A percentile compares a stretch with the other conserved stretches of the same genome.
Evolutionary conservation across 2,888 invertebrate species (phyloP).

Genomic region (Pheosia gnoma): DNA sequence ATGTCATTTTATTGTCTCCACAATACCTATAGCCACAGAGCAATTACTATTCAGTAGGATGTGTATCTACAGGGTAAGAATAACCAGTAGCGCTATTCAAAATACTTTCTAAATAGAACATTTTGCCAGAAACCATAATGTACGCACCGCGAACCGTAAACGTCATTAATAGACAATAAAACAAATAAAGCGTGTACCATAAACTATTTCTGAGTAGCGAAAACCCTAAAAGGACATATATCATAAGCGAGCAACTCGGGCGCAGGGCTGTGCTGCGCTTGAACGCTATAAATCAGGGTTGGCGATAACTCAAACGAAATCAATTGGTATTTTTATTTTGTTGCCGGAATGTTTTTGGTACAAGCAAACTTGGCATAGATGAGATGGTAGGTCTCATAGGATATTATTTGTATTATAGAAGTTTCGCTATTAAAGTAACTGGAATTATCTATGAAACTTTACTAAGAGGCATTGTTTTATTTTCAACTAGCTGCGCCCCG

Average conservation of each 20-base stretch:
- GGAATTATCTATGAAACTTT: no score
- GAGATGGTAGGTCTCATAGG: no score
- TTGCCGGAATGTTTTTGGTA: conserved; percentile 17
- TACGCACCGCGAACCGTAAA: conserved; percentile 26
- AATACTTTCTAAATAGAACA: not conserved
- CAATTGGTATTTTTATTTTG: conserved; percentile 50
- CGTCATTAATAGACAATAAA: conserved; percentile 43
- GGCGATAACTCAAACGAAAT: conserved; percentile 48
- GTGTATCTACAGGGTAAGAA: no score
- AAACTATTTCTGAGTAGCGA: conserved; percentile 60
- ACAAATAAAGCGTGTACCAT: conserved; percentile 52
- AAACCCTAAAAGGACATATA: conserved; percentile 56
- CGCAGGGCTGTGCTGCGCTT: conserved; percentile 50
- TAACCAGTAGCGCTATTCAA: no score
- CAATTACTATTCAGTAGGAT: no score
- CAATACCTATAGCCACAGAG: no score
- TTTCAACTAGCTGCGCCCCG: no score
- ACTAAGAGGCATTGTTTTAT: no score
- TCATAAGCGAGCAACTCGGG: conserved; percentile 54
- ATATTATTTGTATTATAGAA: no score
- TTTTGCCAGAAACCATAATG: conserved; percentile 19
- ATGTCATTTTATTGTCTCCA: no score
- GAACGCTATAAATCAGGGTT: conserved; percentile 64
- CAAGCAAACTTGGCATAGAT: no score
- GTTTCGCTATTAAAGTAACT: no score